Base-by-base conservation (phyloP, 2,113 vertebrate genomes). In the Pandion haliaetus region DNA sequence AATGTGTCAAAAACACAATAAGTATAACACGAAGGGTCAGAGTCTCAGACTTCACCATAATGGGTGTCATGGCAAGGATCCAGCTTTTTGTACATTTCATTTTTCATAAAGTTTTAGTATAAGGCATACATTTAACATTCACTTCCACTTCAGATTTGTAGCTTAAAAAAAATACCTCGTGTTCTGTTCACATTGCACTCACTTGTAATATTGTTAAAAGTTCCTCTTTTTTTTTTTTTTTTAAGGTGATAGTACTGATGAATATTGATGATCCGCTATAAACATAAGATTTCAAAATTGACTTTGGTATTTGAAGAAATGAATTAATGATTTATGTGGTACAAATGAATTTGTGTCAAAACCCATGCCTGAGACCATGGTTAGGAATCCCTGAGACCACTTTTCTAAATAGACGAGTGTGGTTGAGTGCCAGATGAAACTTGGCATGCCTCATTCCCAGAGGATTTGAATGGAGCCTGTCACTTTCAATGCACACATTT, bases 1-100 rank as follows among this genome's bases (percentile, higher is more conserved):
- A 99, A 99, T 98, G 98, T 99, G 98, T 98, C 98, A 99, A 98
- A 98, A 98, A 98, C 98, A 98, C 97, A 98, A 98, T 98, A 98
- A 98, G 98, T 98, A 96, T 97, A 98, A 98, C 98, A 98, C 5
- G 63, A 97, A 98, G 97, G 98, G 98, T 98, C 98, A 98, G 97
- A 97, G 96, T 96, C 97, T 98, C 96, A 80, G 95, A 97, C 98
- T 98, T 97, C 98, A 96, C 98, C 95, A 97, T 99, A 99, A 99
- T 99, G 98, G 98, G 98, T 98, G 98, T 99, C 98, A 96, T 99
- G 99, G 99, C 98, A 98, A 86, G 62, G 73, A 96, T 99, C 99
- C 99, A 99, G 97, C 77, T 97, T 98, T 98, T 97, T 96, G 93
- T 98, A 92, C 97, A 85, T 98, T 98, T 98, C 98, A 98, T 98